phyloP scores from a whole-genome alignment of 2,113 vertebrate species.

The Chaetodon auriga region DNA sequence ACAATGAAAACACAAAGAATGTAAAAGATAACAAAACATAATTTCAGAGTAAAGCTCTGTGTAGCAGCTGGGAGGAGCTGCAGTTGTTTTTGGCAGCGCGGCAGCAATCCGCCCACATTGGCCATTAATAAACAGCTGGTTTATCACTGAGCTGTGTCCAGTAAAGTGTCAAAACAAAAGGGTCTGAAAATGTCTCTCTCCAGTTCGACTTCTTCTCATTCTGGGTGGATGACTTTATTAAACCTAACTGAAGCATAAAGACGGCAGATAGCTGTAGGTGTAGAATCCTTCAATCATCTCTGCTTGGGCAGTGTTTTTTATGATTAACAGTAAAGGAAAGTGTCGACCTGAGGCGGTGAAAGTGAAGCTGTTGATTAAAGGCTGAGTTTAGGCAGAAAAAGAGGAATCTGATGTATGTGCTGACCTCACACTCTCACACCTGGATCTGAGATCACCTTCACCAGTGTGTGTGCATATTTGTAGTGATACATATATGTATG shows the following conservation, averaged over 20 bases:
- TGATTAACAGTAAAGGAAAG: neutral
- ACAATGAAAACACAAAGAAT: conserved; percentile 61
- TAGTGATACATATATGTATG: conserved; percentile 6
- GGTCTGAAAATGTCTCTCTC: conserved; percentile 29
- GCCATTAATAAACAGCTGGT: conserved; percentile 57
- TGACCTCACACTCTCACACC: conserved; percentile 54
- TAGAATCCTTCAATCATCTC: neutral
- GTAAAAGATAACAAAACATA: conserved; percentile 52
- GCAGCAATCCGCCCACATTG: conserved; percentile 33
- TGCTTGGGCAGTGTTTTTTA: neutral
- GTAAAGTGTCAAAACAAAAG: conserved; percentile 35
- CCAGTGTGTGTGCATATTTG: conserved; percentile 39
- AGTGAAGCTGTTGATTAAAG: conserved; percentile 21
- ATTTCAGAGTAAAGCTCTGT: conserved; percentile 59
- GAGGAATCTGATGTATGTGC: conserved; percentile 27
- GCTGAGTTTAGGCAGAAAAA: neutral
- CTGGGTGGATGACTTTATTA: conserved; percentile 3
- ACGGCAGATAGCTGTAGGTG: neutral
- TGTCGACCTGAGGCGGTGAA: neutral
- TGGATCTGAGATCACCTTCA: conserved; percentile 22
- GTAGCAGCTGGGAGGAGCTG: conserved; percentile 41
- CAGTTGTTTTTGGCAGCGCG: conserved; percentile 68
- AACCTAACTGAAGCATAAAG: neutral
- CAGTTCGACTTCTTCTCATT: neutral
- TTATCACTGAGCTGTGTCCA: conserved; percentile 52